Base-by-base conservation (phyloP, 2,888 invertebrate genomes). In the Lithophane socia region DNA sequence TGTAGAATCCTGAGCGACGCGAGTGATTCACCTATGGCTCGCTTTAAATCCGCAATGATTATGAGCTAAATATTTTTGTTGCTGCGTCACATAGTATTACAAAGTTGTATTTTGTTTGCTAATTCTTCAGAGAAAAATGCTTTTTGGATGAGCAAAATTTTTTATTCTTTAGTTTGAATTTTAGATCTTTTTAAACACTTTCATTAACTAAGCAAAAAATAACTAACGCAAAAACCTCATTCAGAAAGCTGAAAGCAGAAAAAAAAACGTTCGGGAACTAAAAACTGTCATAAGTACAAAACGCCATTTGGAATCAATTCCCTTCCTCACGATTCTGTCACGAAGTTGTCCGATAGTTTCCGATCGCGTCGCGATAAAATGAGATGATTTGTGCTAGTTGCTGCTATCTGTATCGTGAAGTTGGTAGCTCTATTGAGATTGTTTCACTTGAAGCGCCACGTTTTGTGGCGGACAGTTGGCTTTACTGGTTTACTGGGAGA, bases 271-370 rank as follows among this genome's bases (percentile, higher is more conserved):
- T 18, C 3, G n/a, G 12, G 3, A 49, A 52, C 68, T 61, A 52
- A 72, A 82, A 64, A 65, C 63, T 70, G 16, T 24, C n/a, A 24
- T n/a, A 63, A 61, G 73, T 67, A 73, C 66, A 70, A 65, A 84
- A 78, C 42, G 66, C 66, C 60, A 78, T 85, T 75, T 78, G 44
- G 66, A 80, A 85, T 78, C 78, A 82, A 84, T 78, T 82, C 69
- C 3, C 66, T 72, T 16, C n/a, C 68, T 61, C 72, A 70, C 75
- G 21, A 72, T 47, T 75, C 76, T 67, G 76, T 78, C 80, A 78
- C 75, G 69, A 81, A 85, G 74, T 81, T 75, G 56, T 70, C 76
- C 69, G 78, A 85, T 80, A 78, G 86, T 75, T 85, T 75, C 60
- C 78, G 78, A 85, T 84, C 75, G 72, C 21, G 69, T 70, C 29